Conservation (phyloP, 2,113 vertebrate genomes). For the Saguinus midas region DNA sequence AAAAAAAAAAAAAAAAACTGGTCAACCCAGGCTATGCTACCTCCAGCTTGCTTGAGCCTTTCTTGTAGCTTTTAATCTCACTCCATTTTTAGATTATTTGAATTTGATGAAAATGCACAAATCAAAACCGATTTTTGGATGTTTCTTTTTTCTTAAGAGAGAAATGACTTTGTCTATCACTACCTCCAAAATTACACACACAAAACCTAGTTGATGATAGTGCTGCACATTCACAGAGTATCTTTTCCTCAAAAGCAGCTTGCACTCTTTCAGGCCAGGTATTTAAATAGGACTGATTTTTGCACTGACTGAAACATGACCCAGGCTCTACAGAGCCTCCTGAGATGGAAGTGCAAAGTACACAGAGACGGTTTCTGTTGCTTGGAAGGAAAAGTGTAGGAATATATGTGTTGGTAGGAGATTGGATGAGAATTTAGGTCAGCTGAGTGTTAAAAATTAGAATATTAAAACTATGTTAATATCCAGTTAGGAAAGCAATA, state of each 20-base stretch:
- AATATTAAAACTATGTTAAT: background rate
- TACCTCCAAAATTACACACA: background rate
- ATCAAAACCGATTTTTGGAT: background rate
- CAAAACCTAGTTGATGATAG: background rate
- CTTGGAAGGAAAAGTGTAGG: background rate
- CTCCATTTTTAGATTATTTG: background rate
- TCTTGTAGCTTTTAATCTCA: background rate
- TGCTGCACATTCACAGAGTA: background rate
- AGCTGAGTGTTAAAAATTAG: background rate
- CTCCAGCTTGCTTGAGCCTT: background rate
- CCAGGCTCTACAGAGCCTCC: background rate
- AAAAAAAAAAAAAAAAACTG: background rate
- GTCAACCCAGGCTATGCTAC: accelerated
- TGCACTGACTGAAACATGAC: background rate
- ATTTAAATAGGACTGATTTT: background rate
- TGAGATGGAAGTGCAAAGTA: background rate
- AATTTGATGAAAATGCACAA: background rate
- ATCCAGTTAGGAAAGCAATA: background rate
- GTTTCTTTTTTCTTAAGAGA: background rate
- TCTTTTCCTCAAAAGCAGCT: background rate
- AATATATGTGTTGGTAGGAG: background rate
- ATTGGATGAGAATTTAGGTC: background rate
- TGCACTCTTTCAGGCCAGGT: background rate
- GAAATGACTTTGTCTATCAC: background rate
- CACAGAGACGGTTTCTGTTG: background rate